phyloP scores from a whole-genome alignment of 2,113 vertebrate species.

The Chrysochloris asiatica region DNA sequence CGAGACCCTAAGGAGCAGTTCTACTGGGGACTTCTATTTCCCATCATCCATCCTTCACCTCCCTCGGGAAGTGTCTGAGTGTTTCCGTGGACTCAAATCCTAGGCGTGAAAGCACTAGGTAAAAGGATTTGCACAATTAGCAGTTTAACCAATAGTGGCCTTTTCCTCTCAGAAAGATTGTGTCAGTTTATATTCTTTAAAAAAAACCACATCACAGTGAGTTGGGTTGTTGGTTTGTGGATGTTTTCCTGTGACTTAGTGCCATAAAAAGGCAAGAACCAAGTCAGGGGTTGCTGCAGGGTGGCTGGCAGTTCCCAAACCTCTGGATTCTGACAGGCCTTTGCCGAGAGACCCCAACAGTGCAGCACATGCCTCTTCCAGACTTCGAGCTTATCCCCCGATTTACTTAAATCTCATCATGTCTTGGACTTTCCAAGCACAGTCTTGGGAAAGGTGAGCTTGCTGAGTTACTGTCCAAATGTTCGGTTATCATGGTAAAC shows the following conservation, averaged over 20 bases:
- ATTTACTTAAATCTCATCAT: not conserved
- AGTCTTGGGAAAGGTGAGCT: not conserved
- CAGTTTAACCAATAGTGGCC: fast-evolving
- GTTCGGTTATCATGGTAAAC: not conserved
- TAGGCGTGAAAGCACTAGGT: not conserved
- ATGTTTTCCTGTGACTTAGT: not conserved
- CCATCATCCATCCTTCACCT: fast-evolving
- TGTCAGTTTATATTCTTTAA: not conserved
- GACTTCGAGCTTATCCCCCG: too few relatives aligned
- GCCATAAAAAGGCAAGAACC: too few relatives aligned
- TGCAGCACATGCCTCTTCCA: too few relatives aligned
- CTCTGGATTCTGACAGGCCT: not conserved
- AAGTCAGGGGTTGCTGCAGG: fast-evolving
- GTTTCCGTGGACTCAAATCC: not conserved
- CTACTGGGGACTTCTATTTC: not conserved
- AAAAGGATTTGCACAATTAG: not conserved
- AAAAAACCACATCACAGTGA: fast-evolving
- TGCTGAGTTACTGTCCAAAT: not conserved
- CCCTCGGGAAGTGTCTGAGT: fast-evolving
- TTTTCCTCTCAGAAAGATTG: not conserved
- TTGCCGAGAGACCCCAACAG: not conserved
- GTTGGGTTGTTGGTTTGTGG: not conserved
- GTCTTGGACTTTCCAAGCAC: not conserved
- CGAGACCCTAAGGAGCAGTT: not conserved
- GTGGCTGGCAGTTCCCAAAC: too few relatives aligned